phyloP scores from a whole-genome alignment of 2,888 invertebrate species.

The Laspeyria flexula region DNA sequence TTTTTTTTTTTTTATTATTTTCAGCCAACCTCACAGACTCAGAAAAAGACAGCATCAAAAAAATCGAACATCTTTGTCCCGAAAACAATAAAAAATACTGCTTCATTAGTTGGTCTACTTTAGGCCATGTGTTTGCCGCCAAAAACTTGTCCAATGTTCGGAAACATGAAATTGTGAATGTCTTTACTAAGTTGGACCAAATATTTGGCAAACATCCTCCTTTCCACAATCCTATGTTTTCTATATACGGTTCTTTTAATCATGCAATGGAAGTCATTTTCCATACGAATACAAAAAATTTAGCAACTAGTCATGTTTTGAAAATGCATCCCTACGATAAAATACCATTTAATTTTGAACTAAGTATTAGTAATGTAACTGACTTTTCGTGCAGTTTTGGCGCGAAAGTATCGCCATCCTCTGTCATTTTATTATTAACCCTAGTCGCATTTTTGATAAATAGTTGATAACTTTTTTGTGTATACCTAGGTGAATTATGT shows the following conservation, averaged over 20 bases:
- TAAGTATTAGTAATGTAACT: slow-evolving; percentile 51
- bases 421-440: slow-evolving; percentile 50
- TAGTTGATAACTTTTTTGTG: slow-evolving; percentile 21
- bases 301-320: slow-evolving; percentile 62
- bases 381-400: slow-evolving; percentile 57
- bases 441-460: slow-evolving; percentile 58
- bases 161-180: slow-evolving; percentile 89
- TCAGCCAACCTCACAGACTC: slow-evolving; percentile 15
- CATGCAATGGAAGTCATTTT: slow-evolving; percentile 88
- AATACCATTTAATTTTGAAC: slow-evolving; percentile 74
- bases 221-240: slow-evolving; percentile 87
- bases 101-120: slow-evolving; percentile 89
- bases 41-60: slow-evolving; percentile 39
- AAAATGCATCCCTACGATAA: slow-evolving; percentile 66
- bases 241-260: slow-evolving; percentile 90
- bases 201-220: slow-evolving; percentile 88
- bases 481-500: neutral
- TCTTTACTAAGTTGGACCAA: slow-evolving; percentile 89
- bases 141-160: slow-evolving; percentile 84
- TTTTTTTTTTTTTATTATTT: too few relatives aligned
- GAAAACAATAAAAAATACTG: slow-evolving; percentile 82
- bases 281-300: slow-evolving; percentile 81
- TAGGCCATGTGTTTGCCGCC: slow-evolving; percentile 89
- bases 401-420: slow-evolving; percentile 49
- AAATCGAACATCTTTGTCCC: slow-evolving; percentile 87